Percentiles rank a stretch among this genome's conserved stretches.
Evolutionary conservation across 2,888 invertebrate genomes (phyloP).

Genomic region (Lithosia quadra): DNA sequence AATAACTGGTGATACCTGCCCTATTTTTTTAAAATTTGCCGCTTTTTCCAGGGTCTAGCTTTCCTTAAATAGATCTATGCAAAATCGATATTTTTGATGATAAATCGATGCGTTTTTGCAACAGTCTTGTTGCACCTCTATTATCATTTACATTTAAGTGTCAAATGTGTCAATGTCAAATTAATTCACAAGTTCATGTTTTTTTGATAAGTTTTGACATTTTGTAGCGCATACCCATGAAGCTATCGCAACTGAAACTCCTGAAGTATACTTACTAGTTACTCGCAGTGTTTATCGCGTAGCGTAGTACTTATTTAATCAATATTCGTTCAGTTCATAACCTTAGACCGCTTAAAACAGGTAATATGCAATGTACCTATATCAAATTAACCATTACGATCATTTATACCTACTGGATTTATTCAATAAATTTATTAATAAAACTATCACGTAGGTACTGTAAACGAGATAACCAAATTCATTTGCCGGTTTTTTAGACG

Average conservation of each 20-base stretch:
- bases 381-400: not conserved
- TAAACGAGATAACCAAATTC: not conserved
- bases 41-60: no score
- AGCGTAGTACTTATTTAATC: not conserved
- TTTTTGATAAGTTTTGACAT: not conserved
- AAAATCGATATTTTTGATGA: no score
- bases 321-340: not conserved
- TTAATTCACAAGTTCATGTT: not conserved
- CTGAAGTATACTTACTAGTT: not conserved
- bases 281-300: not conserved
- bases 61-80: no score
- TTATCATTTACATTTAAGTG: no score
- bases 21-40: no score
- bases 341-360: not conserved
- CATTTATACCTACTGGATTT: not conserved
- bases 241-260: no score
- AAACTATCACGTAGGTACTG: not conserved
- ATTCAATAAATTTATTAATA: not conserved
- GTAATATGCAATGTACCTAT: not conserved
- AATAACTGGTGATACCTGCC: no score
- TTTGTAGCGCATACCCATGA: no score
- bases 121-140: no score
- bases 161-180: not conserved
- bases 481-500: not conserved
- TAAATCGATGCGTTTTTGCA: no score